phyloP scores from a whole-genome alignment of 64 coral and sea anemone species.

The Actinia equina region DNA sequence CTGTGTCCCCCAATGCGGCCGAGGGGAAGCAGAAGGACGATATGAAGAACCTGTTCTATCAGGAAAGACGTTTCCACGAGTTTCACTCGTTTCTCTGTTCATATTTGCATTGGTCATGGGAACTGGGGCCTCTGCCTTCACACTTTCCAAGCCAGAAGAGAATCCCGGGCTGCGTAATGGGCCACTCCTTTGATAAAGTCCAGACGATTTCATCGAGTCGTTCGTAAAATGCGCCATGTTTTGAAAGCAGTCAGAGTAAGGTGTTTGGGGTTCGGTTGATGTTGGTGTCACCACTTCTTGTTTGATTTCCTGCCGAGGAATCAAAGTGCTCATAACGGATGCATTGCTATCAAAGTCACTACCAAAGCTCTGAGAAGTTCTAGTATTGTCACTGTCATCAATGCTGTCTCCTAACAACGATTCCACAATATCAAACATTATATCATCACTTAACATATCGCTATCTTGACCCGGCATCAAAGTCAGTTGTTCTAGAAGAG shows the following conservation, averaged over 20 bases:
- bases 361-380: not conserved
- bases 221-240: not conserved
- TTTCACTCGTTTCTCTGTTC: not conserved
- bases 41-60: not conserved
- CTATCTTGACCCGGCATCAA: conserved; percentile 2
- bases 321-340: not conserved
- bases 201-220: not conserved
- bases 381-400: not conserved
- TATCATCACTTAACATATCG: conserved; percentile 2
- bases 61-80: not conserved
- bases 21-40: not conserved
- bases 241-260: conserved; percentile 12
- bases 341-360: not conserved
- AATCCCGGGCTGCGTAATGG: not conserved
- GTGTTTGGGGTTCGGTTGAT: not conserved
- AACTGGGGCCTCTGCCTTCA: not conserved
- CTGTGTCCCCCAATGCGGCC: not conserved
- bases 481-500: conserved; percentile 5
- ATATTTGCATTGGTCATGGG: not conserved
- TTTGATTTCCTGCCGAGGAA: conserved; percentile 8
- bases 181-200: not conserved
- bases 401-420: not conserved
- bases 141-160: not conserved
- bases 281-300: conserved; percentile 23
- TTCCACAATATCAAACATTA: conserved; percentile 25